These are phyloP conservation scores for Hemithea aestivaria DNA, from an alignment of 2,888 invertebrate genomes.

Conservation along the genomic window DNA sequence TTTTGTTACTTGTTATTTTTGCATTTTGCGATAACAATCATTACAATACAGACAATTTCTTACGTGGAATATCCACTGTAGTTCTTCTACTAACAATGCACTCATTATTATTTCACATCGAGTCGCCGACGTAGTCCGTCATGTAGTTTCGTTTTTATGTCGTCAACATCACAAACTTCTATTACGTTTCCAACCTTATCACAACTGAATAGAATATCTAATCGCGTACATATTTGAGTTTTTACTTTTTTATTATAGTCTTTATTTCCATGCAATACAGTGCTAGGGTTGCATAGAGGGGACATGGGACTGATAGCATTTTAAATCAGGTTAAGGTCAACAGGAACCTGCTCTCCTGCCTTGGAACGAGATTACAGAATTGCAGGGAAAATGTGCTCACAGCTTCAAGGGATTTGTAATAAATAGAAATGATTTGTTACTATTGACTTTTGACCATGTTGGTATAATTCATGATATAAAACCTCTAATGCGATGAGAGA, in stretches of 20 bases:
- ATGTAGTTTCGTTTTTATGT: constrained; percentile 55
- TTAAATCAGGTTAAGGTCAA: constrained; percentile 77
- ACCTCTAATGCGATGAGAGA: too few species aligned
- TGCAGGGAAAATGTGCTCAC: background rate
- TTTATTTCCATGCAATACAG: constrained; percentile 26
- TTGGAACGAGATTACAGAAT: constrained; percentile 5
- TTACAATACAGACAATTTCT: too few species aligned
- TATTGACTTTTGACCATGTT: too few species aligned
- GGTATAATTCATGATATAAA: too few species aligned
- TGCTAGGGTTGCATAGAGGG: constrained; percentile 23
- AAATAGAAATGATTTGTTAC: too few species aligned
- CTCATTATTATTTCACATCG: constrained; percentile 73
- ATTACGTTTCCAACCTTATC: constrained; percentile 17
- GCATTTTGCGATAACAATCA: too few species aligned
- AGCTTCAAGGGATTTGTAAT: background rate
- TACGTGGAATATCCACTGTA: constrained; percentile 39
- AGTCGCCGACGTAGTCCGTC: constrained; percentile 61
- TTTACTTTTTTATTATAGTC: constrained; percentile 35
- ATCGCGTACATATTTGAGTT: constrained; percentile 6
- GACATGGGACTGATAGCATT: constrained; percentile 61
- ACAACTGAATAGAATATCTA: constrained; percentile 1
- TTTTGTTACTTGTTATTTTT: too few species aligned
- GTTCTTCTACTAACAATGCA: constrained; percentile 58
- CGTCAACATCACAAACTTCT: constrained; percentile 38
- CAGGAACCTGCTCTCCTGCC: constrained; percentile 29